Conservation (phyloP, 2,113 vertebrate species). For the Otus sunia region DNA sequence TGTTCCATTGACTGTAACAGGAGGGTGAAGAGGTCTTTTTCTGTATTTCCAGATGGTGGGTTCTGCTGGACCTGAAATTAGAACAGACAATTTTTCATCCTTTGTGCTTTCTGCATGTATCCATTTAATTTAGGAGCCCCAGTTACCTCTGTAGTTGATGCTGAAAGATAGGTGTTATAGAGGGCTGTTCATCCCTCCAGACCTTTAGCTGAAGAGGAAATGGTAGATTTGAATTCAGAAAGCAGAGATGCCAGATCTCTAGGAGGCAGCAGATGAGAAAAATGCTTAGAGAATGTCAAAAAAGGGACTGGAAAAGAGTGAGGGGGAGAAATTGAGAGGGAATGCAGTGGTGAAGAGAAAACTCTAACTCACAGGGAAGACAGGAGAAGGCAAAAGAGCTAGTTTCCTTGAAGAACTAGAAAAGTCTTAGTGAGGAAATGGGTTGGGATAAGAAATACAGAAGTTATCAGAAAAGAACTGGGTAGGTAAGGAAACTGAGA, state of each 20-base stretch:
- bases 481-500: background rate
- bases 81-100: background rate
- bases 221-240: background rate
- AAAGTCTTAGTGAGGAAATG: background rate
- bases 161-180: background rate
- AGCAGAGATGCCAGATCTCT: background rate
- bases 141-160: background rate
- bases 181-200: background rate
- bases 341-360: background rate
- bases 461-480: background rate
- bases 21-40: slow-evolving; percentile 25
- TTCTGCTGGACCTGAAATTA: background rate
- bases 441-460: background rate
- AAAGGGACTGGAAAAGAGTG: background rate
- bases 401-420: background rate
- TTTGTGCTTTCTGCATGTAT: slow-evolving; percentile 3
- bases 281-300: background rate
- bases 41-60: background rate
- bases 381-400: background rate
- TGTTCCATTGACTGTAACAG: background rate
- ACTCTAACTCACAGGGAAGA: background rate
- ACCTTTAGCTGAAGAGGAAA: background rate
- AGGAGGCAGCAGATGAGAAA: slow-evolving; percentile 3
- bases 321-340: background rate
- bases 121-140: slow-evolving; percentile 13